Evolutionary conservation across 2,113 vertebrate genomes (phyloP), one percentile per base, ranked within the genome.

Genomic region (Lycaon pictus): DNA sequence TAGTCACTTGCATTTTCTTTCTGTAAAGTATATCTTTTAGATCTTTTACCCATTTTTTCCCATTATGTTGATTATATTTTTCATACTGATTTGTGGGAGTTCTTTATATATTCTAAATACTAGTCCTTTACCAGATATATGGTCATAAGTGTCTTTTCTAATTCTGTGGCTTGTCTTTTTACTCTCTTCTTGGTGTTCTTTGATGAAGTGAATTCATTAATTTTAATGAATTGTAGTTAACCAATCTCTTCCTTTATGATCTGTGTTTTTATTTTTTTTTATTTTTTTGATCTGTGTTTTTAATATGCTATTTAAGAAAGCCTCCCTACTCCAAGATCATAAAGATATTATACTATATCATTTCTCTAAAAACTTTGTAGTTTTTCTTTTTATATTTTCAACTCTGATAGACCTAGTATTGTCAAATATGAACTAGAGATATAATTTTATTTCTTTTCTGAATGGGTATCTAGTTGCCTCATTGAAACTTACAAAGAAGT

Each of bases 1-100:
- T 67, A 58, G n/a, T 51, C 35, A 89, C 15, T 93, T 76, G 51
- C 29, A 77, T 89, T 83, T 96, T 58, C 67, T 67, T 76, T 93
- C 51, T 48, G 51, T 69, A 25, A 67, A 83, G 17, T 35, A 13
- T 56, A 12, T 76, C 48, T 56, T 53, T 32, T 53, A 74, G 3
- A 11, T 35, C 5, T 74, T 74, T 63, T 65, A 65, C 29, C 11
- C 27, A 51, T 88, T 94, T 80, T 43, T 48, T 2, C 3, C 12
- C n/a, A 43, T 15, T 67, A 29, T 65, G 9, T 23, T 67, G 29
- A 74, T 27, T 93, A 12, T 56, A 56, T 76, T 82, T 95, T 82
- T 88, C 58, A 76, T 58, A 29, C 29, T 76, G 53, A 83, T 32
- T 74, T 88, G 4, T 56, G 55, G 11, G 25, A 63, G 25, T 20